phyloP scores from a whole-genome alignment of 2,797 vertebrate genomes.

The Macroramphosus scolopax region DNA sequence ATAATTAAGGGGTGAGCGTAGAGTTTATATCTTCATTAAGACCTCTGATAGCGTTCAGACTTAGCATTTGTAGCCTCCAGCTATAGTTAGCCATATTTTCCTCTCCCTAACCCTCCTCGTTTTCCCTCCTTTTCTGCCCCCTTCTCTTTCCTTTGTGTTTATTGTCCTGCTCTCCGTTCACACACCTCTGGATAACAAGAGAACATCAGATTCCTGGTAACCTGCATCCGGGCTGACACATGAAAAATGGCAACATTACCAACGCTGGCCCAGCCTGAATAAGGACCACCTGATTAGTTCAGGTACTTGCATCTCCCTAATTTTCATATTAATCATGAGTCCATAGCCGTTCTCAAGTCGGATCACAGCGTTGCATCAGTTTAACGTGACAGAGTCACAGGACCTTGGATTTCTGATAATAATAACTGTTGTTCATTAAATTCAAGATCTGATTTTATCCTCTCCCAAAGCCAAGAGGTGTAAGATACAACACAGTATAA shows the following conservation, averaged over 20 bases:
- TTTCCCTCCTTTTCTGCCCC: slow-evolving; percentile 27
- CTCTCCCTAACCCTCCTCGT: slow-evolving; percentile 22
- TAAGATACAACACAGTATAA: slow-evolving; percentile 22
- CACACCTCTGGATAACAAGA: slow-evolving; percentile 79
- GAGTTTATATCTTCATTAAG: slow-evolving; percentile 70
- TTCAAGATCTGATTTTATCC: slow-evolving; percentile 68
- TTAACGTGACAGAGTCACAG: slow-evolving; percentile 86
- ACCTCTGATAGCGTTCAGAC: slow-evolving; percentile 29
- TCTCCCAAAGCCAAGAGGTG: slow-evolving; percentile 45
- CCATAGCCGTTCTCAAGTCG: slow-evolving; percentile 83
- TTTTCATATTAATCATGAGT: slow-evolving; percentile 97
- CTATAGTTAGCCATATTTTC: slow-evolving; percentile 21
- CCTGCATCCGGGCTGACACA: slow-evolving; percentile 90
- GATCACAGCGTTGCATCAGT: slow-evolving; percentile 79
- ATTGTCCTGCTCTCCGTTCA: slow-evolving; percentile 74
- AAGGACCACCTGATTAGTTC: slow-evolving; percentile 97
- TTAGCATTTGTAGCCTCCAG: slow-evolving; percentile 46
- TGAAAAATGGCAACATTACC: slow-evolving; percentile 98
- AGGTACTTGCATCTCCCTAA: slow-evolving; percentile 94
- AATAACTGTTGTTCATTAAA: slow-evolving; percentile 79
- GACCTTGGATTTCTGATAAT: slow-evolving; percentile 80
- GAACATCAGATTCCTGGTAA: slow-evolving; percentile 80
- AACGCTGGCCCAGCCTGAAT: slow-evolving; percentile 88
- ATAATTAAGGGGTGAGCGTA: slow-evolving; percentile 67
- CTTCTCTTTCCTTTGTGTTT: slow-evolving; percentile 31